Percentiles rank a stretch among this genome's conserved stretches.
These are phyloP conservation scores for Anabas testudineus DNA, from an alignment of 2,797 vertebrate species.

Conservation along the genomic window DNA sequence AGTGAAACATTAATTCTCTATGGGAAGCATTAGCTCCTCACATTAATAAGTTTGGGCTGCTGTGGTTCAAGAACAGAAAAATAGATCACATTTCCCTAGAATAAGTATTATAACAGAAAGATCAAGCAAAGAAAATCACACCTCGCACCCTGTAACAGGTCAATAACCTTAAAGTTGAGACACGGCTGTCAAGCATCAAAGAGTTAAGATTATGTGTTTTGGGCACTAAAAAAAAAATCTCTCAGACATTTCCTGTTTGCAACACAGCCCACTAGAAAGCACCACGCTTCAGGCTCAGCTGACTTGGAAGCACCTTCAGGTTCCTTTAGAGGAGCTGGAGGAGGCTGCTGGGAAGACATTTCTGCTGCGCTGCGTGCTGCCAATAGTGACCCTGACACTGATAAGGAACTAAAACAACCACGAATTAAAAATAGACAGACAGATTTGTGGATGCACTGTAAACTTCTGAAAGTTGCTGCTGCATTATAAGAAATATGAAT, in stretches of 20 bases:
- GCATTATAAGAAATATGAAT: constrained; percentile 26
- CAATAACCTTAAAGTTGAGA: background rate
- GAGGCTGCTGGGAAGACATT: constrained; percentile 46
- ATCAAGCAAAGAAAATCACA: background rate
- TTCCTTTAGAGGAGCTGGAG: constrained; percentile 21
- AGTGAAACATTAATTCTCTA: constrained; percentile 17
- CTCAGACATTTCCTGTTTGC: constrained; percentile 13
- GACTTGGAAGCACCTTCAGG: constrained; percentile 17
- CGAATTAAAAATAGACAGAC: constrained; percentile 10
- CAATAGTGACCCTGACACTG: constrained; percentile 50
- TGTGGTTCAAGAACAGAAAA: background rate
- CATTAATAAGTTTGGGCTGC: background rate
- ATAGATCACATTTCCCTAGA: background rate
- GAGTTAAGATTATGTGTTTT: background rate
- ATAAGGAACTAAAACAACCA: constrained; percentile 41
- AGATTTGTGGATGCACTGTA: constrained; percentile 37
- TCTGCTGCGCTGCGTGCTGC: constrained; percentile 18
- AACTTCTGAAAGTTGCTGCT: constrained; percentile 23
- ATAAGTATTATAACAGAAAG: too few species aligned
- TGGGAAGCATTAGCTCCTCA: constrained; percentile 2
- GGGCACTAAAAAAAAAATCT: background rate
- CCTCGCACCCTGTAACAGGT: background rate
- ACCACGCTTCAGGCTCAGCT: background rate
- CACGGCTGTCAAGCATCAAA: background rate
- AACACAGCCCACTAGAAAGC: constrained; percentile 7